These are phyloP conservation scores for Macrosteles quadrilineatus DNA, from an alignment of 1,140 invertebrate species.

Conservation along the genomic window DNA sequence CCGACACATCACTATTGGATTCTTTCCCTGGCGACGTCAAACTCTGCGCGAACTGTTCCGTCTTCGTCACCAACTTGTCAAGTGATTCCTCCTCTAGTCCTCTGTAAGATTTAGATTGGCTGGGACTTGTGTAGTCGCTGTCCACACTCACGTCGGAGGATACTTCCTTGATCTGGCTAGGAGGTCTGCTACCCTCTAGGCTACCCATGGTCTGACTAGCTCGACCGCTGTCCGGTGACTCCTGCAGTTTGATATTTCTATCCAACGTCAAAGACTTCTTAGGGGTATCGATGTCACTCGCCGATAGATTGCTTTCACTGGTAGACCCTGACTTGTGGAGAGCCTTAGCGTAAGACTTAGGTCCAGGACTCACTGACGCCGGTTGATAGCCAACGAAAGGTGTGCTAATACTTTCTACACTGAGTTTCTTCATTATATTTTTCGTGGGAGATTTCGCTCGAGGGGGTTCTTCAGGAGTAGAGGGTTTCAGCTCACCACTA, in stretches of 20 bases:
- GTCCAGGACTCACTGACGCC: conserved; percentile 48
- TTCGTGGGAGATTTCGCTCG: neutral
- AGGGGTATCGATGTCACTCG: conserved; percentile 29
- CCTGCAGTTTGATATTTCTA: neutral
- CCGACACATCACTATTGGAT: neutral
- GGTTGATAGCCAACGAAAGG: conserved; percentile 49
- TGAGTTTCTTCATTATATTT: conserved; percentile 1
- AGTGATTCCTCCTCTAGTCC: too few species aligned
- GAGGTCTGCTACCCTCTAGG: conserved; percentile 25
- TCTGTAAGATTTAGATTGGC: too few species aligned
- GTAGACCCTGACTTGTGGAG: conserved; percentile 48
- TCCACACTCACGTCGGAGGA: neutral
- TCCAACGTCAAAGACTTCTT: conserved; percentile 16
- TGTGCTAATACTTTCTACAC: conserved; percentile 4
- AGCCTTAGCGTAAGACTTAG: conserved; percentile 38
- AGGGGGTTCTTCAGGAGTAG: neutral
- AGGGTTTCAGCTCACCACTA: neutral
- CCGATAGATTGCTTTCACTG: conserved; percentile 16
- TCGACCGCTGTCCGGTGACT: conserved; percentile 5
- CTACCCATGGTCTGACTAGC: conserved; percentile 17
- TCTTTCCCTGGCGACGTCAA: neutral
- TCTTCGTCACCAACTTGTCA: neutral
- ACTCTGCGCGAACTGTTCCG: neutral
- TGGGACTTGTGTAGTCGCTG: conserved; percentile 10
- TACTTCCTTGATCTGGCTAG: neutral